Evolutionary conservation across 2,113 vertebrate genomes (phyloP).

Genomic region (Thalassoma bifasciatum): DNA sequence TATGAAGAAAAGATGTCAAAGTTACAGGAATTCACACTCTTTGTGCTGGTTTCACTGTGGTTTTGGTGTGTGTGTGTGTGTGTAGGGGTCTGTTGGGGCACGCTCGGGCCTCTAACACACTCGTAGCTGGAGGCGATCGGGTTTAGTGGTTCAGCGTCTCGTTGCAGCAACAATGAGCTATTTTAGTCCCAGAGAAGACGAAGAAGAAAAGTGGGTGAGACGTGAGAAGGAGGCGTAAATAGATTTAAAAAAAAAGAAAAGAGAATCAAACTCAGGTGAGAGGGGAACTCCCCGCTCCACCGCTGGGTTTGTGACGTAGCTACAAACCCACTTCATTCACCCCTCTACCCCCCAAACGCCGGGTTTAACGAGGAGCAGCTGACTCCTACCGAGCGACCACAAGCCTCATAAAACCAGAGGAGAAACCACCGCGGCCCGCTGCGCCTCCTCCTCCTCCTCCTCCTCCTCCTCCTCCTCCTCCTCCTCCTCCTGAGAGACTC

Average conservation of each 20-base stretch:
- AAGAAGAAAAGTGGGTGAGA: conserved; percentile 2
- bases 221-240: background rate
- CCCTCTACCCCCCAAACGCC: background rate
- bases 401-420: conserved; percentile 28
- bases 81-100: conserved; percentile 39
- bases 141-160: conserved; percentile 37
- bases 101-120: conserved; percentile 51
- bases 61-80: conserved; percentile 24
- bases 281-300: conserved; percentile 40
- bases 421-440: background rate
- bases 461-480: background rate
- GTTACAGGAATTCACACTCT: conserved; percentile 6
- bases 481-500: background rate
- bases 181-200: conserved; percentile 31
- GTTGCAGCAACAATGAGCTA: conserved; percentile 45
- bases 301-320: conserved; percentile 26
- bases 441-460: conserved; percentile 5
- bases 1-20: conserved; percentile 26
- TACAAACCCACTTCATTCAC: conserved; percentile 26
- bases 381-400: conserved; percentile 34
- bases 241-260: background rate
- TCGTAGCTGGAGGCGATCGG: conserved; percentile 41
- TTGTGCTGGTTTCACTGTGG: conserved; percentile 48
- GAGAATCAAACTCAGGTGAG: too few species aligned
- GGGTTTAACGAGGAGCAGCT: conserved; percentile 54